Base-by-base conservation (phyloP, 2,113 vertebrate genomes). In the Balaenoptera acutorostrata region DNA sequence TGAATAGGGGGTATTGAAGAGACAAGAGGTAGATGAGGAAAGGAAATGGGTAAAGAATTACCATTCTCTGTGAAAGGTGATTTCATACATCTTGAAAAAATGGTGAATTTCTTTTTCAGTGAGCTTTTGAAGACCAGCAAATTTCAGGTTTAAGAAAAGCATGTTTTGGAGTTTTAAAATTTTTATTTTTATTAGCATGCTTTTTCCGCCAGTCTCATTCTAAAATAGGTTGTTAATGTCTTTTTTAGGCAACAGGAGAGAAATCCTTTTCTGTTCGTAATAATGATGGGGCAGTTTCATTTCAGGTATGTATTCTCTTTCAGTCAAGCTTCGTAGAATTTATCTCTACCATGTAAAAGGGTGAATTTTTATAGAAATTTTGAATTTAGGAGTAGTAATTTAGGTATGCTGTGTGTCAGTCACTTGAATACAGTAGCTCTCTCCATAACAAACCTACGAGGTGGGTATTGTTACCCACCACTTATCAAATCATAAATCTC, bases 291-390 rank as follows among this genome's bases (percentile, higher is more conserved):
- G 82, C 88, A 2, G 97, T 98, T 61, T 99, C 99, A 0, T 99
- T 99, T 97, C 97, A 98, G 98, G 99, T 99, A 97, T 17, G 98
- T 21, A 25, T 64, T 92, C 29, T 88, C 55, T 88, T 69, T 10
- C 44, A 72, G 29, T 82, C 25, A 78, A 36, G 18, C 29, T 64
- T 63, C 2, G 2, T 44, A n/a, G 29, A 39, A 8, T 69, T 64
- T 64, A 15, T 93, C 33, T 86, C 33, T 95, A 8, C 49, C 27
- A 23, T 33, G 52, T 66, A 52, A 44, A 64, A 57, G 63, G 20
- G 20, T 41, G 7, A 84, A 17, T 93, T 92, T 85, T 75, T 20
- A 39, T 74, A 72, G 57, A 46, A 33, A 23, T 21, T 90, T 81
- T 85, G 39, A 74, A 31, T 55, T 39, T 46, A 63, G 33, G 49